A percentile compares a stretch with the other conserved stretches of the same genome.
Evolutionary conservation across 1,140 invertebrate species (phyloP).

Genomic region (Aphis craccivora): DNA sequence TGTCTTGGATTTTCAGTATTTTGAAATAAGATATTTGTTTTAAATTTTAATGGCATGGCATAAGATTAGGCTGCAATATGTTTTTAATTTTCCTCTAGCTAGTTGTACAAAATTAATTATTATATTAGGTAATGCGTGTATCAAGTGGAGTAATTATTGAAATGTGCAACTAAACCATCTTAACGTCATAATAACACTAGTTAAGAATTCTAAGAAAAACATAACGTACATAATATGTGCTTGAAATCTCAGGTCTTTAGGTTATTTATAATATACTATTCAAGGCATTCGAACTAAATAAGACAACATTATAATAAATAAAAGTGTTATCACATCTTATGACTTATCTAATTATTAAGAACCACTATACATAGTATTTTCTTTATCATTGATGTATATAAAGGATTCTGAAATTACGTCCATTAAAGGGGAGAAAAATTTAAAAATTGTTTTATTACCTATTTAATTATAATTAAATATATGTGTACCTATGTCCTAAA

Average conservation of each 20-base stretch:
- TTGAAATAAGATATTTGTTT: not conserved
- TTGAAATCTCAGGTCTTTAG: slow-evolving; percentile 23
- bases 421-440: not conserved
- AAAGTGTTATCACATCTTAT: not conserved
- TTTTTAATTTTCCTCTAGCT: not conserved
- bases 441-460: not conserved
- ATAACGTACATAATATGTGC: not conserved
- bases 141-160: not conserved
- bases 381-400: not conserved
- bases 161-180: not conserved
- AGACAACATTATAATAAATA: not conserved
- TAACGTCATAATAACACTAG: slow-evolving; percentile 25
- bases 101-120: not conserved
- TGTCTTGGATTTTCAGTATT: not conserved
- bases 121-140: not conserved
- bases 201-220: not conserved
- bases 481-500: not conserved
- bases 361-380: not conserved
- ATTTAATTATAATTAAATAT: not conserved
- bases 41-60: not conserved
- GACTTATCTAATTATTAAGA: not conserved
- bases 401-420: not conserved
- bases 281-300: not conserved
- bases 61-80: not conserved
- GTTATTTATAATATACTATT: not conserved